Evolutionary conservation across 30 jellyfish, hydroid and myxozoan species (phyloP), one percentile per base, ranked within the genome.

Genomic region (Hydractinia echinata): DNA sequence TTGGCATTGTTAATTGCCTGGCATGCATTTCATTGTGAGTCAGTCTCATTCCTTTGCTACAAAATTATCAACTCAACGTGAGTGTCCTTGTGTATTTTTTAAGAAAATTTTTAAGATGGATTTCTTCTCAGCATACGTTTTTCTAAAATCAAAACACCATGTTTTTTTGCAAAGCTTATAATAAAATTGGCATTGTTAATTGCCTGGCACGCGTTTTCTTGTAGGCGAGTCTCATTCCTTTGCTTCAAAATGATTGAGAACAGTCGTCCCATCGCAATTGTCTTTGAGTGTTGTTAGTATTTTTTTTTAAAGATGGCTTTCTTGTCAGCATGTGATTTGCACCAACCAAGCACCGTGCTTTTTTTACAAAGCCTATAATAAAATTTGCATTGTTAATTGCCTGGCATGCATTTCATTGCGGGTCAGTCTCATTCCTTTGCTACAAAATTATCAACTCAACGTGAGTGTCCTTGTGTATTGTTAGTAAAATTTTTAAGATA

Each of bases 41-140:
- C 74, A 64, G 74, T 13, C 74, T 64, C 74, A 64, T 64, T 64
- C 74, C 74, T 64, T 64, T 64, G 74, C 6, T 6, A 64, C 74
- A 64, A 13, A 11, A 58, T 58, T 58, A 30, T 30, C 44, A 30
- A 30, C 44, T 30, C 44, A 30, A 30, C 44, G 2, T 30, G 44
- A 30, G 44, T 30, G 44, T 30, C 44, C 44, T 30, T 0, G 44
- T 30, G 82, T 68, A 16, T 52, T 14, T 7, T 0, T 64, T 64
- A 11, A 3, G 1, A 11, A 13, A 58, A 58, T 0, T 58, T 58
- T 16, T 16, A 16, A 30, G 44, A 30, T 30, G 44, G 44, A 1
- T 30, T 30, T 30, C 44, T 30, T 30, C 2, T 30, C 44, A 30
- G 44, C 44, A 30, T 30, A 30, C 2, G 44, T 30, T 30, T 30